These are phyloP conservation scores for Leucophenga montana DNA, from an alignment of 2,888 invertebrate species.

Conservation along the genomic window DNA sequence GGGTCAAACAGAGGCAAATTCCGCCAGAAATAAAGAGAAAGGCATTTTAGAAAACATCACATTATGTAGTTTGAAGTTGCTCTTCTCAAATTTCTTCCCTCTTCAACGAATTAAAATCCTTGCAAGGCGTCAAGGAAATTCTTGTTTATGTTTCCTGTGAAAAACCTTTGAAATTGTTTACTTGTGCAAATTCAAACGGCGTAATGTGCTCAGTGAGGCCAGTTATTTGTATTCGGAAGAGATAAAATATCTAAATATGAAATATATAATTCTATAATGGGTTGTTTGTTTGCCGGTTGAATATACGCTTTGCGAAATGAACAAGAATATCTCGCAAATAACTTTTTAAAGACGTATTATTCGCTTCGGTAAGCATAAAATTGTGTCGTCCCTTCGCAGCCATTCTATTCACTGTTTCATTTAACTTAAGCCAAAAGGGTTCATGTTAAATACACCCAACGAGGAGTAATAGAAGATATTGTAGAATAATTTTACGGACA, in stretches of 20 bases:
- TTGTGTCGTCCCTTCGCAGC: constrained; percentile 27
- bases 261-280: background rate
- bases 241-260: constrained; percentile 6
- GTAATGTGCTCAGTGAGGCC: background rate
- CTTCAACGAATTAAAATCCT: too few relatives aligned
- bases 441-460: too few relatives aligned
- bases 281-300: background rate
- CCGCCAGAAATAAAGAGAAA: too few relatives aligned
- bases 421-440: too few relatives aligned
- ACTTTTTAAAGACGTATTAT: constrained; percentile 33
- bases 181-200: background rate
- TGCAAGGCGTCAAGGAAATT: background rate
- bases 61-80: too few relatives aligned
- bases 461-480: too few relatives aligned
- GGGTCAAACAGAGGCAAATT: too few relatives aligned
- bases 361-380: constrained; percentile 38
- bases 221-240: background rate
- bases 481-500: too few relatives aligned
- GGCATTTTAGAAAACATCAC: too few relatives aligned
- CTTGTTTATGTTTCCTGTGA: background rate
- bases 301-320: constrained; percentile 5
- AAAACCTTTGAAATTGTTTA: background rate
- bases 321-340: constrained; percentile 12
- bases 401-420: too few relatives aligned
- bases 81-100: too few relatives aligned